Evolutionary conservation across 2,113 vertebrate species (phyloP).

Genomic region (Passer montanus): DNA sequence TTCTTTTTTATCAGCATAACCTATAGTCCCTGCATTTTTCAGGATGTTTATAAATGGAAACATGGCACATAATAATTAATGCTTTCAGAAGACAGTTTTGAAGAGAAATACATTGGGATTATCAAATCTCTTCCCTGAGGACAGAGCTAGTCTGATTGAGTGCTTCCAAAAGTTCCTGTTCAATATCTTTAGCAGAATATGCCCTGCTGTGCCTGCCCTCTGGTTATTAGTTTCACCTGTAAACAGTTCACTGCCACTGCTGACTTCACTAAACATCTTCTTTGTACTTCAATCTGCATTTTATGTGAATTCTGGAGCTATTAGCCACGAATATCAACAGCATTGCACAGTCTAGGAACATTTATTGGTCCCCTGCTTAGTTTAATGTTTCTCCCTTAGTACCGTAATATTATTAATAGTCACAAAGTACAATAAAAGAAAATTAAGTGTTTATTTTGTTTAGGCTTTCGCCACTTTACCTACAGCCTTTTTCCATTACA

Average conservation of each 20-base stretch:
- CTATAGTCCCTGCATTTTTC: neutral
- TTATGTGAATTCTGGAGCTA: constrained; percentile 75
- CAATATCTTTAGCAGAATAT: constrained; percentile 32
- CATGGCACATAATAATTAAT: neutral
- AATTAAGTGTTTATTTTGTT: constrained; percentile 81
- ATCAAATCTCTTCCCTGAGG: constrained; percentile 24
- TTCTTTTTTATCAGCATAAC: neutral
- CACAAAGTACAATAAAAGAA: constrained; percentile 77
- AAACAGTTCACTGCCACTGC: constrained; percentile 69
- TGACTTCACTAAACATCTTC: constrained; percentile 73
- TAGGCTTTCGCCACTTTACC: constrained; percentile 76
- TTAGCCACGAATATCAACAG: constrained; percentile 78
- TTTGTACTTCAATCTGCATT: constrained; percentile 76
- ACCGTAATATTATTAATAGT: constrained; percentile 78
- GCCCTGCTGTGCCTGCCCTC: constrained; percentile 52
- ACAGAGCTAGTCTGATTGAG: neutral
- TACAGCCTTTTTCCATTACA: constrained; percentile 80
- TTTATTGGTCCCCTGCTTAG: constrained; percentile 78
- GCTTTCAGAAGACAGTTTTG: neutral
- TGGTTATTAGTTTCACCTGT: constrained; percentile 73
- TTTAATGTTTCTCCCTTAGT: constrained; percentile 78
- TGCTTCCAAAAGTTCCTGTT: constrained; percentile 44
- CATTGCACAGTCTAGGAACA: constrained; percentile 71
- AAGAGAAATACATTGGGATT: constrained; percentile 8
- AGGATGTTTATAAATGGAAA: neutral